Evolutionary conservation across 2,797 vertebrate species (phyloP), one percentile per base, ranked within the genome.

Genomic region (Dicrostonyx torquatus): DNA sequence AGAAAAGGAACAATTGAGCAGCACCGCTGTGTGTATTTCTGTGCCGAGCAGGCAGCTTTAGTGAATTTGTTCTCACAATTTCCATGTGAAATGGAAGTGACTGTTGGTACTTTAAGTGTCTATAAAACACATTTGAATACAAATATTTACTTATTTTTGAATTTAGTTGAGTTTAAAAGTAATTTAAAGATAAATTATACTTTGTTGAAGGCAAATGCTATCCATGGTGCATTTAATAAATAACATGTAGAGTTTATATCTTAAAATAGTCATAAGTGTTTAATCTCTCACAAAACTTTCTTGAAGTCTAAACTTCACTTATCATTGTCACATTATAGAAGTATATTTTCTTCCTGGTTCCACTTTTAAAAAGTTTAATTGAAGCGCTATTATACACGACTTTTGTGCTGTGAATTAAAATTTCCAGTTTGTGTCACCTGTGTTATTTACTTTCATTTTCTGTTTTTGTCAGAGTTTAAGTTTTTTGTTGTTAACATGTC

Each of bases 281-380:
- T 13, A 95, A 75, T 95, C 96, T 95, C 68, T 75, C 45, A 31
- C 55, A 75, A 88, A 91, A 93, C 91, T 66, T 96, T 94, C 64
- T 91, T 76, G 22, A 95, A 88, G 53, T 90, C 89, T 87, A 8
- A 34, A 14, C 20, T 82, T 91, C 75, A 64, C 20, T 75, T 34
- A 45, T 60, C 12, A 73, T 68, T 62, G 64, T 22, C 22, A 87
- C 4, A 43, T 13, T 34, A 43, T 64, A 31, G n/a, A 72, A 90
- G 22, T 45, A 55, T 45, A 64, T 78, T n/a, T 45, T 66, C 20
- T 45, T 92, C 92, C 92, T 7, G 8, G 53, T 9, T 85, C 26
- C n/a, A 12, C 17, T 76, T 91, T 90, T n/a, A 40, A 66, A 83
- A 45, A 43, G 2, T 34, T 83, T 45, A 83, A 83, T 20, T 20